Evolutionary conservation across 2,797 vertebrate genomes (phyloP), one percentile per base, ranked within the genome.

Genomic region (Spondyliosoma cantharus): DNA sequence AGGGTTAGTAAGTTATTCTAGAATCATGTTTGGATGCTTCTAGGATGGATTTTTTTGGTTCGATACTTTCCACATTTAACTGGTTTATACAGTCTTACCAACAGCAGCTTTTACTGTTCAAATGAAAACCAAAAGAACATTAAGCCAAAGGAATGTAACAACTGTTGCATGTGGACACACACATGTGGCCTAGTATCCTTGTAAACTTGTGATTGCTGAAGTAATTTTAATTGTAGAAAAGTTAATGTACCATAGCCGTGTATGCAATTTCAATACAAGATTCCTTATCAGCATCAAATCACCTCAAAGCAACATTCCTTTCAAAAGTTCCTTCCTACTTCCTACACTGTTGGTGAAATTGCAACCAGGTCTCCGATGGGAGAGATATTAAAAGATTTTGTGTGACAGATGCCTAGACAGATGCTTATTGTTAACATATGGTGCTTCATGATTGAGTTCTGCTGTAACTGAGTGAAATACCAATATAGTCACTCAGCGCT

Each of bases 401-500:
- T 78, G 65, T 70, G 78, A 89, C 84, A 76, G 83, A 90, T 89
- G 90, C 81, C 27, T 56, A 71, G 69, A 80, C 56, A 37, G 79
- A 83, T 22, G 77, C 79, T 90, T 92, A 90, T 92, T 89, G 86
- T 84, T 90, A 82, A 73, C 86, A 93, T 92, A 87, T 93, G 92
- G 83, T 42, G 80, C 74, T 75, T 70, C 45, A 43, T 76, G 81
- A 81, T 58, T 87, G 84, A 89, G 78, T 76, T 80, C 61, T 42
- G 25, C 68, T 49, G 29, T 62, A 62, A 65, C 76, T 56, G 67
- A 60, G 60, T 64, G 71, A 74, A 80, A 81, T 78, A 86, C 68
- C 56, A 66, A 74, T 74, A 78, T 69, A 85, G 86, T 84, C 76
- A 15, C 73, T 73, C 42, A 27, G 80, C 65, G 25, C 71, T 57